A percentile compares a stretch with the other conserved stretches of the same genome.
phyloP scores from a whole-genome alignment of 2,797 vertebrate species.

The Enteromius fasciolatus region DNA sequence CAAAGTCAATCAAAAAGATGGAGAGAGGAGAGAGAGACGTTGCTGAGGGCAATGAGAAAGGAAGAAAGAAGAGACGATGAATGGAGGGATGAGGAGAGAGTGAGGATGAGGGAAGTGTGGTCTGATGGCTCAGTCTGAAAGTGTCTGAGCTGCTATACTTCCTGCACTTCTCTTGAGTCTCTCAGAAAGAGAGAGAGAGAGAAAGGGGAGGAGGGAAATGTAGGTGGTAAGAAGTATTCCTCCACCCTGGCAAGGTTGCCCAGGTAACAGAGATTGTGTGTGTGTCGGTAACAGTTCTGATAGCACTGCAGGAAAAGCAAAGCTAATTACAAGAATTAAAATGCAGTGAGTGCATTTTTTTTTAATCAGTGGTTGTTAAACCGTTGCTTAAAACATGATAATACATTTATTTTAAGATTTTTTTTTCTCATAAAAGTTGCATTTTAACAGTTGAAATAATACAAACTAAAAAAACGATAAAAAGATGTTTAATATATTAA shows the following conservation, averaged over 20 bases:
- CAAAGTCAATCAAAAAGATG: slow-evolving; percentile 32
- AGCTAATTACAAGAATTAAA: slow-evolving; percentile 10
- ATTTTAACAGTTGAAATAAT: not conserved
- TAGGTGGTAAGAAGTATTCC: slow-evolving; percentile 47
- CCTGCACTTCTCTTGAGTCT: slow-evolving; percentile 40
- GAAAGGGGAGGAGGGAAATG: slow-evolving; percentile 22
- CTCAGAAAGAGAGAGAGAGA: slow-evolving; percentile 12
- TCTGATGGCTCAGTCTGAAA: slow-evolving; percentile 6
- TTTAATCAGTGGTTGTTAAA: not conserved
- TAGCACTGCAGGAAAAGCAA: not conserved
- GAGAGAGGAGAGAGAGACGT: not conserved
- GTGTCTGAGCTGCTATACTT: slow-evolving; percentile 36
- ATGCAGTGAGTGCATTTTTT: not conserved
- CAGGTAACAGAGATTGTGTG: slow-evolving; percentile 49
- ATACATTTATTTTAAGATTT: not conserved
- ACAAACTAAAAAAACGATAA: accelerated
- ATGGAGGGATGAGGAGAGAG: not conserved
- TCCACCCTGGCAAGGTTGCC: slow-evolving; percentile 45
- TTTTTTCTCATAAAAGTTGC: not conserved
- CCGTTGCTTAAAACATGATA: not conserved
- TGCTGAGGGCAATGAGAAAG: slow-evolving; percentile 7
- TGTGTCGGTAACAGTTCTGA: slow-evolving; percentile 1
- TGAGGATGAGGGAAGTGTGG: slow-evolving; percentile 10
- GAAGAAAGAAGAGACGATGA: not conserved
- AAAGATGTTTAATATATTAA: not conserved